A percentile compares a stretch with the other conserved stretches of the same genome.
Evolutionary conservation across 2,888 invertebrate species (phyloP).

Genomic region (Campoplex capitator): DNA sequence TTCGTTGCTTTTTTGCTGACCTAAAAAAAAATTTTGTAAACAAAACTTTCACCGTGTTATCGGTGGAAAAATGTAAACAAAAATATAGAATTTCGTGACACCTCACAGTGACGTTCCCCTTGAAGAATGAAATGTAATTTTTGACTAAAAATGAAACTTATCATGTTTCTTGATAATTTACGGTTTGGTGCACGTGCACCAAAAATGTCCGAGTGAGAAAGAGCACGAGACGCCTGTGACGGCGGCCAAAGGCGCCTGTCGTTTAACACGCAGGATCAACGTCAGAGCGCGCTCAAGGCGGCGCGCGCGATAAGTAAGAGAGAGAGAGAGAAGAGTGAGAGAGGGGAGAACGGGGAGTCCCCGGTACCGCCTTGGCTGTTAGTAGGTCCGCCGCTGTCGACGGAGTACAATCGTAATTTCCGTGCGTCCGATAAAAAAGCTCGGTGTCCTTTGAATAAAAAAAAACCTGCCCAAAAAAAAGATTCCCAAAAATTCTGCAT

Average conservation of each 20-base stretch:
- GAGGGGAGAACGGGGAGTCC: constrained; percentile 44
- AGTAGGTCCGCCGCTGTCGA: constrained; percentile 77
- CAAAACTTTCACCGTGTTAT: no score
- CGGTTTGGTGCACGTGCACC: background rate
- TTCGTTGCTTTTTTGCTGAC: no score
- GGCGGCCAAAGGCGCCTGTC: constrained; percentile 75
- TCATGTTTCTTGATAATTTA: background rate
- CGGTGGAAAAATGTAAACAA: no score
- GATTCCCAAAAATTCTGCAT: background rate
- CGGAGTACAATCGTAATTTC: constrained; percentile 68
- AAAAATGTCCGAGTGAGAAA: constrained; percentile 45
- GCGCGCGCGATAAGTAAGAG: constrained; percentile 68
- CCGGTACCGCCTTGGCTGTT: constrained; percentile 72
- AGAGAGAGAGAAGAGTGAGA: constrained; percentile 29
- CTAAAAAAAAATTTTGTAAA: no score
- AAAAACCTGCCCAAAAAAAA: background rate
- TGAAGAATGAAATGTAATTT: background rate
- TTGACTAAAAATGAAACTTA: background rate
- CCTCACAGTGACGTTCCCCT: no score
- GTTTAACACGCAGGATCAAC: constrained; percentile 82
- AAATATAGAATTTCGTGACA: no score
- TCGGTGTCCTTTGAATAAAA: background rate
- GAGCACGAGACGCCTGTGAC: constrained; percentile 68
- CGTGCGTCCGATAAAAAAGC: constrained; percentile 1
- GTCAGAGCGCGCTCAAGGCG: constrained; percentile 64